These are phyloP conservation scores for Sparus aurata DNA, from an alignment of 2,797 vertebrate species.

Conservation along the genomic window DNA sequence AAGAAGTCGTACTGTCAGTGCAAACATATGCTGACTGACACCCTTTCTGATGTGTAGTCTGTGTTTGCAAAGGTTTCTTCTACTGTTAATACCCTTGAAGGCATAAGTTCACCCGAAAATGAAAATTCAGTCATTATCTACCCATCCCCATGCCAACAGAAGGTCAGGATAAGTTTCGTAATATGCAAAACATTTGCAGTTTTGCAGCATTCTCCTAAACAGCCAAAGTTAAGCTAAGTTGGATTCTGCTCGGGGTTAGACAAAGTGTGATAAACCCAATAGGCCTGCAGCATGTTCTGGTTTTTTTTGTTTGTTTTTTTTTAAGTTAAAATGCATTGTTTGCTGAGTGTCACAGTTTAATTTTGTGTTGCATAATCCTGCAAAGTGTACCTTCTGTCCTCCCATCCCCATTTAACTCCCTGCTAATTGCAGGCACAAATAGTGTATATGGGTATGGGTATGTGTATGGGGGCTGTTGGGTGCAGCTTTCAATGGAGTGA, in stretches of 20 bases:
- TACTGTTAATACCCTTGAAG: neutral
- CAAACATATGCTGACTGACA: neutral
- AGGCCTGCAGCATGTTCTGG: neutral
- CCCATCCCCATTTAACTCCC: slow-evolving; percentile 16
- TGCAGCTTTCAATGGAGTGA: slow-evolving; percentile 13
- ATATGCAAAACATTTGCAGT: no score
- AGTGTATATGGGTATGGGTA: neutral
- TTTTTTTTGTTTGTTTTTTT: neutral
- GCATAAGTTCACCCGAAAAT: no score
- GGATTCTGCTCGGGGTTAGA: neutral
- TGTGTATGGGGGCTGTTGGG: neutral
- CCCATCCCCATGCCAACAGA: no score
- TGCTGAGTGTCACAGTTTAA: slow-evolving; percentile 14
- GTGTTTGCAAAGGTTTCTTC: slow-evolving; percentile 1
- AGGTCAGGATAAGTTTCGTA: no score
- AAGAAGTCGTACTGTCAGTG: neutral
- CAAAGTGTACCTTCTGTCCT: slow-evolving; percentile 3
- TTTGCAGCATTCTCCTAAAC: no score
- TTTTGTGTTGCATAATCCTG: slow-evolving; percentile 22
- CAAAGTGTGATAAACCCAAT: neutral
- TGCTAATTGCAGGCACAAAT: slow-evolving; percentile 27
- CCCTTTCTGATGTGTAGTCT: neutral
- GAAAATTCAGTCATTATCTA: no score
- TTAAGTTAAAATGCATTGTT: neutral
- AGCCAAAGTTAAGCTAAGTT: no score